Base-by-base conservation (phyloP, 1,140 invertebrate species). In the Subanguina moxae region DNA sequence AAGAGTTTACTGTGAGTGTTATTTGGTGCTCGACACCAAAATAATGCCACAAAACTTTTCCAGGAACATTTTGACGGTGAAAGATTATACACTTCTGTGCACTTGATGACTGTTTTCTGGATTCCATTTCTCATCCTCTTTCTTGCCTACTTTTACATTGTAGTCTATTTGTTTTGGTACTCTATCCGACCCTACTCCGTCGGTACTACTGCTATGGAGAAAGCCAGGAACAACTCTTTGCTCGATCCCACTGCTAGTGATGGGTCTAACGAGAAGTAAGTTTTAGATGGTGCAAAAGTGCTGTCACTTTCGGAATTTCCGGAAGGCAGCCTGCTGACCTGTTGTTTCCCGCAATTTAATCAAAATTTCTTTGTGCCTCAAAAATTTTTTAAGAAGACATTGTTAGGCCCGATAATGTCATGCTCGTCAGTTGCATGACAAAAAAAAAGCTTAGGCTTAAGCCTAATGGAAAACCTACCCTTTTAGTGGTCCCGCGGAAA, bases 91-190 rank as follows among this genome's bases (percentile, higher is more conserved):
- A 69, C 76, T 5, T 11, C 74, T 1, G 42, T 76, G 32, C 74
- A 76, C 52, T 46, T 76, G 43, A 27, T 78, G 1, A 76, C 74
- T 9, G 74, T 76, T 17, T 76, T 76, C 46, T 76, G 74, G 74
- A 9, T 76, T 23, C 74, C 74, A 28, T 76, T 76, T 52, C 43
- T 76, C 9, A 63, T 65, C 9, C 68, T 76, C 28, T 64, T 76
- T 52, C 45, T 61, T 46, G 74, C 76, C 23, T 76, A 76, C 58
- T 62, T 77, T n/a, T 76, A 78, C 71, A 76, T 76, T 63, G 76
- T 76, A 27, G 42, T 78, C 3, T 78, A 72, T 30, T 27, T 76
- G 17, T 76, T 76, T 45, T 63, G 64, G 27, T 76, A 76, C 45
- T 78, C 76, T 13, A 59, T 76, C 21, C 43, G 74, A 30, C 65